Conservation (phyloP, 2,797 vertebrate species). For the Enteromius fasciolatus region DNA sequence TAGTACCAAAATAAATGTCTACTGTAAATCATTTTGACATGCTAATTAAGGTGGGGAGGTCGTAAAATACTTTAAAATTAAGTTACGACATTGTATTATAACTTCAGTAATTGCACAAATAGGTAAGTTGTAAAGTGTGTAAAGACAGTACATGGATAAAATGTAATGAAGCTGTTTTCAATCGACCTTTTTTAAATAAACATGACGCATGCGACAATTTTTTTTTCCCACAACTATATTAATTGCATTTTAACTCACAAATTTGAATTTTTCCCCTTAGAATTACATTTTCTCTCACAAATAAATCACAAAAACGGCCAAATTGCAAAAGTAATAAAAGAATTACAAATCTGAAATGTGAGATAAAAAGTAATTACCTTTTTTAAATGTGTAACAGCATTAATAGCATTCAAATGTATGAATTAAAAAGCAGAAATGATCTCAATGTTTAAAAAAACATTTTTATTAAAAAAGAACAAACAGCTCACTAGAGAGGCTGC, state of each 20-base stretch:
- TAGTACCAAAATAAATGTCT: background rate
- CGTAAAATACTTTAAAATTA: background rate
- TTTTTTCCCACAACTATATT: background rate
- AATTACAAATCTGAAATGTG: background rate
- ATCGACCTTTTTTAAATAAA: no score
- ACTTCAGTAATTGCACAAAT: background rate
- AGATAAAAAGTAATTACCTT: background rate
- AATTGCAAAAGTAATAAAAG: background rate
- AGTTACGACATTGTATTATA: background rate
- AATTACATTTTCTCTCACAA: background rate
- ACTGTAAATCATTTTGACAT: background rate
- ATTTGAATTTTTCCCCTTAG: no score
- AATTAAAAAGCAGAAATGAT: background rate
- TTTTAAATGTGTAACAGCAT: background rate
- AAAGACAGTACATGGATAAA: background rate
- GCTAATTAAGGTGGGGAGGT: background rate
- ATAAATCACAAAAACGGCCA: background rate
- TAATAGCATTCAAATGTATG: background rate
- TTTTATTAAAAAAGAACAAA: conserved; percentile 39
- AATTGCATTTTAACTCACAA: background rate
- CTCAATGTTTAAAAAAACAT: background rate
- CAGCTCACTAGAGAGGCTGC: conserved; percentile 8
- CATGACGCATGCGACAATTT: no score
- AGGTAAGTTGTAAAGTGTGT: background rate
- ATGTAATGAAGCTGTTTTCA: background rate